Conservation (phyloP, 2,113 vertebrate species). For the Craseonycteris thonglongyai region DNA sequence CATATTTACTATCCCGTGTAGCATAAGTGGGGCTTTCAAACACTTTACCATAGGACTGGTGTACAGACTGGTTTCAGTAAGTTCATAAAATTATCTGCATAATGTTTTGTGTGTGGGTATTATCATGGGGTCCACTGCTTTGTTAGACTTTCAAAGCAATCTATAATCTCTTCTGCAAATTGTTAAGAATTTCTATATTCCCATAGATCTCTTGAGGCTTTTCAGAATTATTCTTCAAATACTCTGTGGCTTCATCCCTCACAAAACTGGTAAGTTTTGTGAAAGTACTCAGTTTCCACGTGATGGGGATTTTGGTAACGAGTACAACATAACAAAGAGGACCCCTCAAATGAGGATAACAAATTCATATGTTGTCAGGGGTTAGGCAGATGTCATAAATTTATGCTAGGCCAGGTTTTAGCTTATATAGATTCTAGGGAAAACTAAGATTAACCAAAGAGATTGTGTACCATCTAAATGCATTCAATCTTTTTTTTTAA, state of each 20-base stretch:
- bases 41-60: neutral
- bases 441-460: slow-evolving; percentile 25
- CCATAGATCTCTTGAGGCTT: neutral
- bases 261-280: neutral
- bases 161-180: neutral
- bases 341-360: neutral
- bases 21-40: neutral
- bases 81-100: slow-evolving; percentile 1
- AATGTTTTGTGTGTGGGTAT: neutral
- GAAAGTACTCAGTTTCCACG: neutral
- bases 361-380: neutral
- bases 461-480: neutral
- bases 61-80: neutral
- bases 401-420: neutral
- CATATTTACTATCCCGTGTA: neutral
- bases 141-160: slow-evolving; percentile 7
- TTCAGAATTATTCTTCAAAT: slow-evolving; percentile 32
- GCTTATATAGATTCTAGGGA: neutral
- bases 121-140: neutral
- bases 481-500: neutral
- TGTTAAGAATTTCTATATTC: neutral
- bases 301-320: neutral
- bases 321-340: neutral
- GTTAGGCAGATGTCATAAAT: neutral
- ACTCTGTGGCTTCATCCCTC: neutral